Evolutionary conservation across 1,140 invertebrate genomes (phyloP).

Genomic region (Palaemon carinicauda): DNA sequence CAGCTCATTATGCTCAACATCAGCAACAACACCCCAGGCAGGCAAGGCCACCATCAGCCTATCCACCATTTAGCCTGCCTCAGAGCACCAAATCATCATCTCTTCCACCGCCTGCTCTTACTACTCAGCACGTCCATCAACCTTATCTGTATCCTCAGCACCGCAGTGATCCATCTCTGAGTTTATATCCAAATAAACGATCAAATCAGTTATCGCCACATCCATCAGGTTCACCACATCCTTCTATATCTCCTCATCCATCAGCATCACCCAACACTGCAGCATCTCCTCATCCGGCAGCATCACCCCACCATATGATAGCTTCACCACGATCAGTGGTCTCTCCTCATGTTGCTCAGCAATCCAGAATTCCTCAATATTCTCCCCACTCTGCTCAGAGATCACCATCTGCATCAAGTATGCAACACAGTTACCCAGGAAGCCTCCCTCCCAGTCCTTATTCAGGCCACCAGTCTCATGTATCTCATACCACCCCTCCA

Average conservation of each 20-base stretch:
- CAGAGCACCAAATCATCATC: slow-evolving; percentile 7
- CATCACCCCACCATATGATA: slow-evolving; percentile 28
- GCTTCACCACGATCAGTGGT: slow-evolving; percentile 29
- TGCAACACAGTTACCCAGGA: slow-evolving; percentile 26
- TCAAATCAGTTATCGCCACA: slow-evolving; percentile 44
- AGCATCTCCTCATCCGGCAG: slow-evolving; percentile 35
- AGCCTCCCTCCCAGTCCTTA: slow-evolving; percentile 45
- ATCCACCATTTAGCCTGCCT: slow-evolving; percentile 22
- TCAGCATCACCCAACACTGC: slow-evolving; percentile 34
- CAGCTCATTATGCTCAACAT: slow-evolving; percentile 6
- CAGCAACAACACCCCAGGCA: neutral
- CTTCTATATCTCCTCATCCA: slow-evolving; percentile 39
- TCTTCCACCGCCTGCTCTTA: slow-evolving; percentile 25
- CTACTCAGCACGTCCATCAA: slow-evolving; percentile 33
- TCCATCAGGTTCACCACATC: slow-evolving; percentile 28
- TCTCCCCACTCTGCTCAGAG: slow-evolving; percentile 35
- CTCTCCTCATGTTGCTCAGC: slow-evolving; percentile 36
- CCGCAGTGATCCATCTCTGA: slow-evolving; percentile 16
- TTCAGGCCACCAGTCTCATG: slow-evolving; percentile 15
- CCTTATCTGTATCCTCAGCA: slow-evolving; percentile 37
- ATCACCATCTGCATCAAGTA: slow-evolving; percentile 12
- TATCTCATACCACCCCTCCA: slow-evolving; percentile 16
- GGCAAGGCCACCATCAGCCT: neutral
- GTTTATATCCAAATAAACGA: slow-evolving; percentile 18
- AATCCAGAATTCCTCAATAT: slow-evolving; percentile 33